Evolutionary conservation across 1,140 invertebrate genomes (phyloP), one percentile per base, ranked within the genome.

Genomic region (Apocrypta bakeri): DNA sequence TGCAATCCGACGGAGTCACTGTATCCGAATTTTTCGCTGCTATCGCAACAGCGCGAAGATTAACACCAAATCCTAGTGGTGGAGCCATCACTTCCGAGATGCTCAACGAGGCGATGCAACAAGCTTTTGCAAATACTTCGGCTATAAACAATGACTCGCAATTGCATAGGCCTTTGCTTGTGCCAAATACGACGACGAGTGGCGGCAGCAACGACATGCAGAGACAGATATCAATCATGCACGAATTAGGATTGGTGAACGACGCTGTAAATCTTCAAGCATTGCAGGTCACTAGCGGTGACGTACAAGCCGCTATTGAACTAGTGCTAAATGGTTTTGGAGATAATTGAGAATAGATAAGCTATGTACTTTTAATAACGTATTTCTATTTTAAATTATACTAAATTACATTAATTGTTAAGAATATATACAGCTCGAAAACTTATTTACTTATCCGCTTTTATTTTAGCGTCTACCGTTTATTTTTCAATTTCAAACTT

Each of bases 261-360:
- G 94, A 97, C 86, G 94, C 95, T 68, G 93, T 96, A 27, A 99
- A 98, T 91, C 90, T 98, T 33, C 95, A 96, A 91, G 97, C 96
- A 27, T 91, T 98, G 37, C 94, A 95, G 84, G 93, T 96, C 24
- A 96, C 97, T 11, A 95, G 95, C 88, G 97, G 97, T 3, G 96
- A 98, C 92, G 95, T 98, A 3, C 97, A 97, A 90, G 96, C 96
- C 71, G 97, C 97, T 17, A 95, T 98, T 61, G 97, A 98, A 89
- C 90, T 96, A 63, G 93, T 97, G 21, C 94, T 97, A 87, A 93
- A 92, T 84, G 93, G 93, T 33, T 90, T 92, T 42, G 88, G 87
- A 78, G 90, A 90, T 69, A 90, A 90, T 86, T 91, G 84, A 87
- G 48, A 56, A 17, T 56, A n/a, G 48, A 56, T 56, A 56, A 56